Conservation (phyloP, 2,113 vertebrate genomes). For the Danionella cerebrum region DNA sequence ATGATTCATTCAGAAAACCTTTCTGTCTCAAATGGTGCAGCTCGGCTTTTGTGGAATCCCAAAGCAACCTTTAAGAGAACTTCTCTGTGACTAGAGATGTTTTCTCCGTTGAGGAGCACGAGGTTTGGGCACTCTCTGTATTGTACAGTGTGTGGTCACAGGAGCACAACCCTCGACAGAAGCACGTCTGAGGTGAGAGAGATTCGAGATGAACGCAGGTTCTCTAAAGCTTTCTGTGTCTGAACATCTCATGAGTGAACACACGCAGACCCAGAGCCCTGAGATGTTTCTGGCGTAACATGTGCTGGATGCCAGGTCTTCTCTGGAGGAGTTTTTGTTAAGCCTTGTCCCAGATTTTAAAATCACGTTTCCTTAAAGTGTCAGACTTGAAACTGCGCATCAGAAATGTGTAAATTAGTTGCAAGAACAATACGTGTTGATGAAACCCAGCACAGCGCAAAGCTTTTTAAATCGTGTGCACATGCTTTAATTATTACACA, state of each 20-base stretch:
- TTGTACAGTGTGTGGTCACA: too few species aligned
- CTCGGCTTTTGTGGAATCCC: conserved; percentile 49
- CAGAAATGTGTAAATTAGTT: neutral
- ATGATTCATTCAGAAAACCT: conserved; percentile 54
- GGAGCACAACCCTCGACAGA: too few species aligned
- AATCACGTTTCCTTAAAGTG: too few species aligned
- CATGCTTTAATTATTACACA: too few species aligned
- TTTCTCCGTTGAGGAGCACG: too few species aligned
- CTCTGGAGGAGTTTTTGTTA: neutral
- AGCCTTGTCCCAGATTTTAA: neutral
- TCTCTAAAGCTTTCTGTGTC: conserved; percentile 70
- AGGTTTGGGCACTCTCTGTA: too few species aligned
- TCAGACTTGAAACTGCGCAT: too few species aligned
- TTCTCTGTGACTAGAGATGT: conserved; percentile 68
- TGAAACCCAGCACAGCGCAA: neutral
- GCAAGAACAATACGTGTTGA: neutral
- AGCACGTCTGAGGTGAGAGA: too few species aligned
- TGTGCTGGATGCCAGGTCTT: neutral
- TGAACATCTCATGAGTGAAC: conserved; percentile 33
- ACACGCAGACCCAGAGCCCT: neutral
- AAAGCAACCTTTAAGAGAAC: conserved; percentile 56
- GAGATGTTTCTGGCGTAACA: neutral
- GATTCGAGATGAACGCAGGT: too few species aligned
- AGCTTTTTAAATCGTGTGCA: neutral
- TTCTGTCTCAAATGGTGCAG: conserved; percentile 51